Percentiles rank a stretch among this genome's conserved stretches.
Conservation (phyloP, 64 coral and sea anemone species). For the Orbicella faveolata region DNA sequence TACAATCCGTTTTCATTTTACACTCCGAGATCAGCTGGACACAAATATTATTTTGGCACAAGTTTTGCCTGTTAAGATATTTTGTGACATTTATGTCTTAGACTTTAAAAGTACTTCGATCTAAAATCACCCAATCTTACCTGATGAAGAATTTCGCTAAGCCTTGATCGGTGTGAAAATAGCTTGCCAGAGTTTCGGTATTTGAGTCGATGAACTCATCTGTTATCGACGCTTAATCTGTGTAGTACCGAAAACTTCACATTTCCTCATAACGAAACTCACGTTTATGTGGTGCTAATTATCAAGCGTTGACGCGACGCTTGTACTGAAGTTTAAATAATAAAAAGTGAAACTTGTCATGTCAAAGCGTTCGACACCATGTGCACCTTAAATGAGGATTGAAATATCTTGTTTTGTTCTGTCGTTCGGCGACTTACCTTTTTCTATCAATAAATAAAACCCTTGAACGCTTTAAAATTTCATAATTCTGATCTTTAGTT, state of each 20-base stretch:
- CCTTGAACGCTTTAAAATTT: constrained; percentile 32
- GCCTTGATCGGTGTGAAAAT: not conserved
- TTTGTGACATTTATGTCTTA: not conserved
- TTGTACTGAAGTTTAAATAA: not conserved
- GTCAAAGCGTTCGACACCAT: not conserved
- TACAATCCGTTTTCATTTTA: not conserved
- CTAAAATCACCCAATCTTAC: not conserved
- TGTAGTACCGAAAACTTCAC: not conserved
- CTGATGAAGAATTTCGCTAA: not conserved
- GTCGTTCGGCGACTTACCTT: constrained; percentile 3
- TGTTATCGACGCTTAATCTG: constrained; percentile 6
- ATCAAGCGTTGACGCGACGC: not conserved
- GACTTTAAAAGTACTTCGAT: not conserved
- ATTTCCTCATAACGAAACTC: not conserved
- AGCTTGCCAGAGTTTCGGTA: not conserved
- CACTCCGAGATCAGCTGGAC: not conserved
- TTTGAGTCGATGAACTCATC: not conserved
- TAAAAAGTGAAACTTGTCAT: not conserved
- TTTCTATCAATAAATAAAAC: constrained; percentile 28
- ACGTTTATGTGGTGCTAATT: not conserved
- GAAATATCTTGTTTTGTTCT: constrained; percentile 4
- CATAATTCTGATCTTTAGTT: constrained; percentile 36
- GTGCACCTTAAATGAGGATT: not conserved
- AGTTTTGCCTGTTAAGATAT: not conserved
- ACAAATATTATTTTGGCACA: not conserved